phyloP scores from a whole-genome alignment of 2,888 invertebrate genomes.

The Mechanitis messenoides region DNA sequence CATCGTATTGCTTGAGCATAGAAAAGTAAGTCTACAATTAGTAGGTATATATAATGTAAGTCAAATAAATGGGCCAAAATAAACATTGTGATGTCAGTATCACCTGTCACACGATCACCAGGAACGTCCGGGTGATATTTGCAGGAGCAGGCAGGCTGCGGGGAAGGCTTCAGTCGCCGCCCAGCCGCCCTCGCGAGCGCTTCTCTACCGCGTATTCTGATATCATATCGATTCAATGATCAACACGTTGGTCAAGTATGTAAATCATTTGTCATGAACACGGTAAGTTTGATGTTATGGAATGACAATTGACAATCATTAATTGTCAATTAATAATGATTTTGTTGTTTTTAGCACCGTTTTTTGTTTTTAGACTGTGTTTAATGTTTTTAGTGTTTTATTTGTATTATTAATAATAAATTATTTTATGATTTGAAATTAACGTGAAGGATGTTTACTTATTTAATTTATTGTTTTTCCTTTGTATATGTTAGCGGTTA shows the following conservation, averaged over 20 bases:
- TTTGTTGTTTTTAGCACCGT: too few relatives aligned
- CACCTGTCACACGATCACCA: conserved; percentile 73
- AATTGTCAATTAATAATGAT: too few relatives aligned
- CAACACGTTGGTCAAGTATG: conserved; percentile 32
- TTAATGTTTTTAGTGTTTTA: too few relatives aligned
- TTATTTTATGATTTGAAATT: too few relatives aligned
- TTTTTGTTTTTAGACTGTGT: too few relatives aligned
- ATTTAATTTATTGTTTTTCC: too few relatives aligned
- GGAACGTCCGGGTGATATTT: conserved; percentile 68
- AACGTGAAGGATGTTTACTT: too few relatives aligned
- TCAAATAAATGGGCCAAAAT: conserved; percentile 20
- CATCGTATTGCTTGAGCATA: too few relatives aligned
- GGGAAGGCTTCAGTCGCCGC: conserved; percentile 64
- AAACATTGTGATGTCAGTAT: conserved; percentile 37
- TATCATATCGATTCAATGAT: conserved; percentile 38
- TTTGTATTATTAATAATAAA: too few relatives aligned
- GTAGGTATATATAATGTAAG: background rate
- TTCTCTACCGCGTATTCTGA: conserved; percentile 40
- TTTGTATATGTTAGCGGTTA: too few relatives aligned
- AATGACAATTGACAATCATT: conserved; percentile 3
- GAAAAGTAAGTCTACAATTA: too few relatives aligned
- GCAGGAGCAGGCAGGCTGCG: conserved; percentile 43
- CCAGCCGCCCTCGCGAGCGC: conserved; percentile 64
- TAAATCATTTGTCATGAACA: conserved; percentile 4
- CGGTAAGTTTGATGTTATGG: conserved; percentile 14